These are phyloP conservation scores for Danionella dracula DNA, from an alignment of 2,797 vertebrate genomes.

Conservation along the genomic window DNA sequence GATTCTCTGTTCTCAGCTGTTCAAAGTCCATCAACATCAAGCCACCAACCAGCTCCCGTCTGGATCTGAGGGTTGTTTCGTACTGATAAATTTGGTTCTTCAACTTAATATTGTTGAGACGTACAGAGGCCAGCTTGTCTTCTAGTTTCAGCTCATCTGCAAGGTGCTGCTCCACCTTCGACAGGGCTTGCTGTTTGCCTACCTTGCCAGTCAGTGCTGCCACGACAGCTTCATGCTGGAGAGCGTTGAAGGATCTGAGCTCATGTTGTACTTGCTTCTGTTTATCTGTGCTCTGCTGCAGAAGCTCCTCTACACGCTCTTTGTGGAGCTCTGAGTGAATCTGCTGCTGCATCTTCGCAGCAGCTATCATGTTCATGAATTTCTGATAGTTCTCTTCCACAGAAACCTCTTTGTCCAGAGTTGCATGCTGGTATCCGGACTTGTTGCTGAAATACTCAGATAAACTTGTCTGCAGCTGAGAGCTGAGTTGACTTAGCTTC, in stretches of 20 bases:
- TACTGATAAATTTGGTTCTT: slow-evolving; percentile 54
- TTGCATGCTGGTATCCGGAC: slow-evolving; percentile 37
- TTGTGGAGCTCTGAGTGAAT: slow-evolving; percentile 41
- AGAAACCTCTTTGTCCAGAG: slow-evolving; percentile 5
- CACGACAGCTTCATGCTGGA: slow-evolving; percentile 61
- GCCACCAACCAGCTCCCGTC: slow-evolving; percentile 48
- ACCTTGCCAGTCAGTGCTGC: slow-evolving; percentile 50
- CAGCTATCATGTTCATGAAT: slow-evolving; percentile 52
- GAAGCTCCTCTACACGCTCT: slow-evolving; percentile 52
- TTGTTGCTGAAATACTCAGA: slow-evolving; percentile 55
- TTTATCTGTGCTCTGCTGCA: slow-evolving; percentile 45
- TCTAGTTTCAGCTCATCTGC: slow-evolving; percentile 56
- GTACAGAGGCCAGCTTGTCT: slow-evolving; percentile 54
- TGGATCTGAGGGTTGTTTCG: slow-evolving; percentile 52
- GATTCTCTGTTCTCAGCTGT: slow-evolving; percentile 68
- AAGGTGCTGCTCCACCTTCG: slow-evolving; percentile 57
- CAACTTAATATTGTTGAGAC: slow-evolving; percentile 67
- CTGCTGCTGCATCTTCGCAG: slow-evolving; percentile 51
- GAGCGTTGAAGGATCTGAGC: slow-evolving; percentile 58
- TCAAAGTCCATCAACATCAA: slow-evolving; percentile 62
- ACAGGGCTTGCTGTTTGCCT: slow-evolving; percentile 53
- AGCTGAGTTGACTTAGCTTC: slow-evolving; percentile 46
- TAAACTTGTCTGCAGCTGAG: slow-evolving; percentile 66
- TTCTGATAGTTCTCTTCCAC: slow-evolving; percentile 60
- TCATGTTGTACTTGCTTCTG: slow-evolving; percentile 55